Evolutionary conservation across 2,888 invertebrate species (phyloP).

Genomic region (Andrena hattorfiana): DNA sequence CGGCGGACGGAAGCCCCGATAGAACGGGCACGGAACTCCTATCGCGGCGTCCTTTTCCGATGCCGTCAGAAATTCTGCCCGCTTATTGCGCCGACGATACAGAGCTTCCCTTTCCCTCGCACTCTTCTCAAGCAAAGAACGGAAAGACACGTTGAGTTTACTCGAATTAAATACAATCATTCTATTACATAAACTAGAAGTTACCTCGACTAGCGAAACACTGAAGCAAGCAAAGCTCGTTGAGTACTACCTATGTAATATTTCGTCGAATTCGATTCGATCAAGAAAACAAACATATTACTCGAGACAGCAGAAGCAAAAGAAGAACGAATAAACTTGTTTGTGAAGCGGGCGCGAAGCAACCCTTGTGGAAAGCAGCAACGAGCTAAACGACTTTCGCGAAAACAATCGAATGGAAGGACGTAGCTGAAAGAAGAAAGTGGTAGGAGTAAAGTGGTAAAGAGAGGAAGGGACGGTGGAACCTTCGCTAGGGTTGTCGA

Average conservation of each 20-base stretch:
- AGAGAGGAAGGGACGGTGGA: not conserved
- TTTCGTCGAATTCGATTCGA: no score
- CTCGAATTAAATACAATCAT: not conserved
- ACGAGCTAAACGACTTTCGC: constrained; percentile 4
- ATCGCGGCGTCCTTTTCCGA: constrained; percentile 29
- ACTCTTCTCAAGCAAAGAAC: not conserved
- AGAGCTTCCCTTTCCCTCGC: not conserved
- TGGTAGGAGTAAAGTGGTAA: not conserved
- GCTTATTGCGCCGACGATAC: constrained; percentile 37
- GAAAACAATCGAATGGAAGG: constrained; percentile 15
- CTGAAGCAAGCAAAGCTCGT: no score
- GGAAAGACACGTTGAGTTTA: no score
- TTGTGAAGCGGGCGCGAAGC: not conserved
- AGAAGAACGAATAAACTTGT: not conserved
- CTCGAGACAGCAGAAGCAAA: no score
- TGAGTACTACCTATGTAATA: no score
- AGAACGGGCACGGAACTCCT: constrained; percentile 43
- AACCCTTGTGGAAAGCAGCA: constrained; percentile 1
- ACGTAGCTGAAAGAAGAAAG: not conserved
- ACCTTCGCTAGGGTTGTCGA: constrained; percentile 32
- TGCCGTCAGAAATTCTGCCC: constrained; percentile 43
- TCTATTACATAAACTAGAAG: no score
- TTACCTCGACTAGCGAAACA: no score
- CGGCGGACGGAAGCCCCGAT: constrained; percentile 50
- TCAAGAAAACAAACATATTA: no score